These are phyloP conservation scores for Gorsachius magnificus DNA, from an alignment of 2,797 vertebrate genomes.

Conservation along the genomic window DNA sequence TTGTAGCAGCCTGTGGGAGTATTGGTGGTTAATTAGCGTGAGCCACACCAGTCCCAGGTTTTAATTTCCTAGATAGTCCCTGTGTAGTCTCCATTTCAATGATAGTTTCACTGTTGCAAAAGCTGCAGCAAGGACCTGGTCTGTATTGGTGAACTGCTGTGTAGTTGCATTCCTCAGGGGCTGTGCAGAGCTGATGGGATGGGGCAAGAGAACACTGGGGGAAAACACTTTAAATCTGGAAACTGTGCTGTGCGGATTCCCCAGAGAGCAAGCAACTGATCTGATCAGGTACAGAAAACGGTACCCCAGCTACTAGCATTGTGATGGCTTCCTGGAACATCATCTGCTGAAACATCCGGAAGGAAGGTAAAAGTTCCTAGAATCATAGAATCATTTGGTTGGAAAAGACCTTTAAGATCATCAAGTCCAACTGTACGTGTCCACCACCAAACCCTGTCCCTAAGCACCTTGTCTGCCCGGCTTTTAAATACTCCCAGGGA, in stretches of 20 bases:
- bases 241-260: neutral
- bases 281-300: neutral
- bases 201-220: neutral
- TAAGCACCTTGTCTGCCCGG: too few relatives aligned
- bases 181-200: neutral
- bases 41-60: neutral
- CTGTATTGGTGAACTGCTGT: neutral
- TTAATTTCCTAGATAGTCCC: conserved; percentile 9
- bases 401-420: too few relatives aligned
- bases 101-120: neutral
- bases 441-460: too few relatives aligned
- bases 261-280: neutral
- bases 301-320: neutral
- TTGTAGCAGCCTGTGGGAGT: neutral
- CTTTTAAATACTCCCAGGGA: too few relatives aligned
- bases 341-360: neutral
- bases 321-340: neutral
- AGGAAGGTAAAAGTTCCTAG: neutral
- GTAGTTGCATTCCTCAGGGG: neutral
- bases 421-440: too few relatives aligned
- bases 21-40: neutral
- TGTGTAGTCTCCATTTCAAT: neutral
- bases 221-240: neutral
- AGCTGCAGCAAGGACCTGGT: neutral
- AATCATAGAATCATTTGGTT: too few relatives aligned